Evolutionary conservation across 2,113 vertebrate species (phyloP).

Genomic region (Sciurus niger): DNA sequence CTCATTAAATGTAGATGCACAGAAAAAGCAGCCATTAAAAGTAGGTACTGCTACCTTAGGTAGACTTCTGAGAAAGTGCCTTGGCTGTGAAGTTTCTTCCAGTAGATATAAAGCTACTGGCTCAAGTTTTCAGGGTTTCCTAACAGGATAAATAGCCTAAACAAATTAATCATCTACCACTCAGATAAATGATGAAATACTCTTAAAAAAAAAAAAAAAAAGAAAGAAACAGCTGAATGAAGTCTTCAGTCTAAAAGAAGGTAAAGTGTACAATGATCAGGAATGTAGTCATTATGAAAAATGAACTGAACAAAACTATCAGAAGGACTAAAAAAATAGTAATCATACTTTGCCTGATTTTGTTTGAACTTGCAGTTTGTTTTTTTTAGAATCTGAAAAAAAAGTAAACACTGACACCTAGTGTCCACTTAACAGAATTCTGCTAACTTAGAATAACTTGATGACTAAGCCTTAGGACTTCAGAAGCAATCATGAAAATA

Average conservation of each 20-base stretch:
- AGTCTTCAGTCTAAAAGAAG: slow-evolving; percentile 85
- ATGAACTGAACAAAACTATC: slow-evolving; percentile 88
- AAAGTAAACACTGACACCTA: slow-evolving; percentile 88
- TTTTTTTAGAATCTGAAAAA: slow-evolving; percentile 60
- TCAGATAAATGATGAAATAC: slow-evolving; percentile 88
- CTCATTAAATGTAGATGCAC: slow-evolving; percentile 10
- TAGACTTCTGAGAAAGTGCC: background rate
- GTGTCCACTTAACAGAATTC: slow-evolving; percentile 80
- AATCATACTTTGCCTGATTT: slow-evolving; percentile 88
- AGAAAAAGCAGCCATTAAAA: slow-evolving; percentile 38
- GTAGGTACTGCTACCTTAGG: background rate
- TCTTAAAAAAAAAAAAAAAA: slow-evolving; percentile 68
- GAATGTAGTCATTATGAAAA: slow-evolving; percentile 87
- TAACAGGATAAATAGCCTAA: slow-evolving; percentile 87
- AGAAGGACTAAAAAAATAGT: slow-evolving; percentile 87
- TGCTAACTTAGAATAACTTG: background rate
- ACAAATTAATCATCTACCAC: slow-evolving; percentile 86
- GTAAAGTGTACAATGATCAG: slow-evolving; percentile 85
- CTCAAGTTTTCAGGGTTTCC: slow-evolving; percentile 82
- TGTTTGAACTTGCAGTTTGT: slow-evolving; percentile 86
- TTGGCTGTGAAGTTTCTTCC: slow-evolving; percentile 68
- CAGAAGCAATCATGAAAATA: slow-evolving; percentile 19
- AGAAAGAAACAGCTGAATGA: slow-evolving; percentile 82
- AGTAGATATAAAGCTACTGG: slow-evolving; percentile 78
- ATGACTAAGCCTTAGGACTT: slow-evolving; percentile 9